These are phyloP conservation scores for Lethenteron reissneri DNA, from an alignment of 2,113 vertebrate species.

Conservation along the genomic window DNA sequence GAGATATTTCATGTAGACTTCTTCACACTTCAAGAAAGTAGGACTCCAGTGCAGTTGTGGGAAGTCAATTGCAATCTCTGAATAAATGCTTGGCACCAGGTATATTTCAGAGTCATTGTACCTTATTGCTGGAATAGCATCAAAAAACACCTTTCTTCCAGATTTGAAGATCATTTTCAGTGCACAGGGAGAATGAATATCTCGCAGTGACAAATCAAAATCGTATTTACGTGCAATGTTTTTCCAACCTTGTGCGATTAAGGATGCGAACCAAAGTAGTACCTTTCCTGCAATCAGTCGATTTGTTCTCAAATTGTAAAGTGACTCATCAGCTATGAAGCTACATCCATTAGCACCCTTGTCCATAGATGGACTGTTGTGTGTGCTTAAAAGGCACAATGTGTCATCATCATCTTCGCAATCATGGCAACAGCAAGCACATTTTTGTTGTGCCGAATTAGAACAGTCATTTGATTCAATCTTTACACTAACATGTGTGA, in stretches of 20 bases:
- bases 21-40: background rate
- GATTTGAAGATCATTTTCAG: background rate
- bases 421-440: background rate
- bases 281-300: background rate
- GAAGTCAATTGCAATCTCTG: background rate
- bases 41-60: background rate
- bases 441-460: no score
- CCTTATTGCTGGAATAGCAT: background rate
- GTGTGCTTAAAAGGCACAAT: conserved; percentile 2
- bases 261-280: background rate
- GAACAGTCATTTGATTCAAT: no score
- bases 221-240: background rate
- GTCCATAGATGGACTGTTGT: no score
- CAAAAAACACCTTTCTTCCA: conserved; percentile 1
- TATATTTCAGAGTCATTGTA: conserved; percentile 1
- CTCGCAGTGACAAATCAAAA: conserved; percentile 1
- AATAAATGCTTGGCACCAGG: background rate
- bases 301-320: no score
- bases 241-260: background rate
- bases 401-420: conserved; percentile 1
- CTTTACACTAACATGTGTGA: no score
- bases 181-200: background rate
- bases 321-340: no score
- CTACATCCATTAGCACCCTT: no score
- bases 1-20: background rate